Conservation (phyloP, 2,888 invertebrate genomes). For the Ophonus ardosiacus region DNA sequence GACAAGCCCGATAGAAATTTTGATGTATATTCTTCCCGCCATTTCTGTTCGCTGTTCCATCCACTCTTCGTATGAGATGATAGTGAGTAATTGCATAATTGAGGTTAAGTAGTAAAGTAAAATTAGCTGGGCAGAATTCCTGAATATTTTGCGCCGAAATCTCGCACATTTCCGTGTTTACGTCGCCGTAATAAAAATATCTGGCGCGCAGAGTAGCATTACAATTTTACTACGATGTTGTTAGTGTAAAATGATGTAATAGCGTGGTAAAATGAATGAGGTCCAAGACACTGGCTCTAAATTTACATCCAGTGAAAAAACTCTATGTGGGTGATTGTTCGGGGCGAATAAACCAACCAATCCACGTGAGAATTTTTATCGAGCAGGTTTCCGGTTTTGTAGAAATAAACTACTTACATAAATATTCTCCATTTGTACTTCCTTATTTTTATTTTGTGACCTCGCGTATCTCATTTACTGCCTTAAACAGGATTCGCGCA, state of each 20-base stretch:
- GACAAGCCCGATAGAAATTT: conserved; percentile 30
- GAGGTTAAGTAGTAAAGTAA: conserved; percentile 8
- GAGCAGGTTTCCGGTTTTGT: conserved; percentile 40
- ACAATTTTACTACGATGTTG: conserved; percentile 49
- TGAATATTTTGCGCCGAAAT: conserved; percentile 30
- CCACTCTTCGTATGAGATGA: background rate
- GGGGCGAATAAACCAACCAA: conserved; percentile 43
- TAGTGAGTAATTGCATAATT: background rate
- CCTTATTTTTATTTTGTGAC: conserved; percentile 58
- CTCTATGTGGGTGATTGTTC: conserved; percentile 22
- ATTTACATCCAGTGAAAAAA: conserved; percentile 12
- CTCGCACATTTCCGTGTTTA: conserved; percentile 31
- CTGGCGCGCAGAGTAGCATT: conserved; percentile 2
- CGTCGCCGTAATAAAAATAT: conserved; percentile 24
- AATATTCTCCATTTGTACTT: conserved; percentile 55
- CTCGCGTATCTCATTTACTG: conserved; percentile 44
- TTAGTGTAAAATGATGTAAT: conserved; percentile 42
- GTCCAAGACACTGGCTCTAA: conserved; percentile 44
- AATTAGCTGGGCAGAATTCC: conserved; percentile 5
- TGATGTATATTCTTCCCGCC: conserved; percentile 1
- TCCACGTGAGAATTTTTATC: conserved; percentile 32
- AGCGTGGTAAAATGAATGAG: conserved; percentile 50
- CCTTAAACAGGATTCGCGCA: conserved; percentile 55
- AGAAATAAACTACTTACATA: conserved; percentile 53
- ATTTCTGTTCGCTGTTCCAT: too few relatives aligned